Percentiles rank a stretch among this genome's conserved stretches.
Evolutionary conservation across 2,797 vertebrate genomes (phyloP).

Genomic region (Sparus aurata): DNA sequence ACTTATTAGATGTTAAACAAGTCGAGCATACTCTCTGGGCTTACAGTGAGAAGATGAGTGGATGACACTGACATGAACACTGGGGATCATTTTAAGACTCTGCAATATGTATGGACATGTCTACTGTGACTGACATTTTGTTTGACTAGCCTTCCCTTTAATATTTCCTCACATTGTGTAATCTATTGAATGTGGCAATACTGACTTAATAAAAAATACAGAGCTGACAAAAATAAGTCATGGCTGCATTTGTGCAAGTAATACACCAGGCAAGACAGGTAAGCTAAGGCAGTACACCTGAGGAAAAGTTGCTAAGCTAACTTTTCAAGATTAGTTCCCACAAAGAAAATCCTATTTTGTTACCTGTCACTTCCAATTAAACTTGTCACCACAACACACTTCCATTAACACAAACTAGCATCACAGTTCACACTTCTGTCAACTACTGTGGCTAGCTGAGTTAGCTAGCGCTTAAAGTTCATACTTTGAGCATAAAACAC

Average conservation of each 20-base stretch:
- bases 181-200: neutral
- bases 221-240: neutral
- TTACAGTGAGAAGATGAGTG: neutral
- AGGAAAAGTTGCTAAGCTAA: constrained; percentile 75
- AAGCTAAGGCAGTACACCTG: constrained; percentile 48
- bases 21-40: neutral
- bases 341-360: neutral
- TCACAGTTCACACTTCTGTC: constrained; percentile 5
- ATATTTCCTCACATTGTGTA: neutral
- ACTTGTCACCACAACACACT: neutral
- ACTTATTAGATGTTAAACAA: constrained; percentile 13
- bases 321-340: constrained; percentile 28
- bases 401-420: constrained; percentile 31
- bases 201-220: neutral
- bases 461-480: constrained; percentile 42
- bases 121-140: constrained; percentile 9
- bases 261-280: constrained; percentile 52
- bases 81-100: neutral
- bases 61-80: neutral
- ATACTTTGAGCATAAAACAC: constrained; percentile 29
- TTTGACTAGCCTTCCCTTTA: neutral
- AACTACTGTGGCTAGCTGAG: constrained; percentile 12
- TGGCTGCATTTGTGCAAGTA: constrained; percentile 22
- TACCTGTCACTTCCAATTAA: neutral
- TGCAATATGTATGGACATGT: constrained; percentile 7